Base-by-base conservation (phyloP, 2,888 invertebrate species). In the Nebria brevicollis region DNA sequence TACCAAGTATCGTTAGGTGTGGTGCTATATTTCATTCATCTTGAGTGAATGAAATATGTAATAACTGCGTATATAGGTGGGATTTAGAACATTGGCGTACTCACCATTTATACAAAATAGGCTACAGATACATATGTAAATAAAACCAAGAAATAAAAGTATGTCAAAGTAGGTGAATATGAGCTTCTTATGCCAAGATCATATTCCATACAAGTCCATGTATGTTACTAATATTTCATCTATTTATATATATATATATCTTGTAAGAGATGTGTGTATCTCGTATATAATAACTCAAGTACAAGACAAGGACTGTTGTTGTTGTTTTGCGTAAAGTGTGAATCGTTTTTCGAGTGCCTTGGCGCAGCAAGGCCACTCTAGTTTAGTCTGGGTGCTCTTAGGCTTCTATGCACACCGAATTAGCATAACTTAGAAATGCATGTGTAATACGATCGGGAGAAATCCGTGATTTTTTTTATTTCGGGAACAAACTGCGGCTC, bases 171-270 rank as follows among this genome's bases (percentile, higher is more conserved):
- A 54, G 13, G 54, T 54, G 54, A 54, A 54, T 54, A 54, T 54
- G 54, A 54, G 54, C 54, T 54, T 54, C 54, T 54, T 11, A 13
- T 13, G 13, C 54, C 54, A 54, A 54, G 54, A 54, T 54, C 54
- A 54, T 54, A 54, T 54, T 54, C 54, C 54, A 54, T 54, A 54
- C 54, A 54, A 54, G 54, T 54, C 54, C 54, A 54, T 54, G 54
- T 54, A 54, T 54, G 54, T 54, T 54, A 54, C 54, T 54, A 54
- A 11, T 11, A 54, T 54, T 11, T 54, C 54, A 13, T 54, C 54
- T 54, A 54, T 54, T 54, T 54, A 54, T 54, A 54, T n/a, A n/a
- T n/a, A n/a, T n/a, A n/a, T n/a, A 54, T 54, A 11, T 54, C 11
- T 54, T 54, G 7, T 54, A 54, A 54, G 54, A 54, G 34, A 34